Evolutionary conservation across 2,113 vertebrate genomes (phyloP).

Genomic region (Prinia subflava): DNA sequence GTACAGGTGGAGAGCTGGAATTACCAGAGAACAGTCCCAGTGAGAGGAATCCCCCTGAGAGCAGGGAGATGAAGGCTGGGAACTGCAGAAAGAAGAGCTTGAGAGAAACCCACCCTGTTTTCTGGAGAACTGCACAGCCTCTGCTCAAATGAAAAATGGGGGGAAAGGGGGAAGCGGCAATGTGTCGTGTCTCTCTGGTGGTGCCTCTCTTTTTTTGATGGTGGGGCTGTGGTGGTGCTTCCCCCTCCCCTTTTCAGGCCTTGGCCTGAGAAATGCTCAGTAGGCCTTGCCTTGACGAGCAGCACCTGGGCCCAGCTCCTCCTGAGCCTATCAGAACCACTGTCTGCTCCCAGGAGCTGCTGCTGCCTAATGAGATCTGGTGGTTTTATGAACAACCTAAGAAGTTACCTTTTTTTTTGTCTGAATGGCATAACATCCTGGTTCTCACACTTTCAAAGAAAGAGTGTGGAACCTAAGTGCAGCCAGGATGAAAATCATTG

Average conservation of each 20-base stretch:
- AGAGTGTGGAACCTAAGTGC: not conserved
- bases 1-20: constrained; percentile 76
- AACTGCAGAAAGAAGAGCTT: constrained; percentile 62
- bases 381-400: not conserved
- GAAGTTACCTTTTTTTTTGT: not conserved
- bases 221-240: not conserved
- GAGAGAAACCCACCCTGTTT: not conserved
- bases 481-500: not conserved
- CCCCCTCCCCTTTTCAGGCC: not conserved
- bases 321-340: not conserved
- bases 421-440: not conserved
- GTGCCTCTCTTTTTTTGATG: not conserved
- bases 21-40: constrained; percentile 48
- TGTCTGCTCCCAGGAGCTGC: not conserved
- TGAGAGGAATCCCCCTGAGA: constrained; percentile 69
- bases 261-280: not conserved
- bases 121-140: not conserved
- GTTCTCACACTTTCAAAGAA: not conserved
- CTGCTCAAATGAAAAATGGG: not conserved
- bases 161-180: not conserved
- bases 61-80: constrained; percentile 81
- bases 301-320: not conserved
- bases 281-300: not conserved
- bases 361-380: not conserved
- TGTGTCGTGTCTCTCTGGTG: not conserved